A percentile compares a stretch with the other conserved stretches of the same genome.
Conservation (phyloP, 2,888 invertebrate genomes). For the Drosophila longiperda region DNA sequence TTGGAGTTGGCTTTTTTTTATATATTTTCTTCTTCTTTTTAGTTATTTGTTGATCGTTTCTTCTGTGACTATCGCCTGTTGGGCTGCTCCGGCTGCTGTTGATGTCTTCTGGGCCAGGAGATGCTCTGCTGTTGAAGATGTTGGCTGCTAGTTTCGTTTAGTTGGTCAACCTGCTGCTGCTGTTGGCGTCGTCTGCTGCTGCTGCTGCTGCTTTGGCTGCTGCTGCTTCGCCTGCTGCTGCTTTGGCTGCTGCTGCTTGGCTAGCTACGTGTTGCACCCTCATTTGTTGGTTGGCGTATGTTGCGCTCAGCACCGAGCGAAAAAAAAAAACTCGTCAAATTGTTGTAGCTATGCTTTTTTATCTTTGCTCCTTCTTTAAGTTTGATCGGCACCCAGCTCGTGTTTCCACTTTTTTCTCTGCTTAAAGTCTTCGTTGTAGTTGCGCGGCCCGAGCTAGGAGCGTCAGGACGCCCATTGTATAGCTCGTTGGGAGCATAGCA, state of each 20-base stretch:
- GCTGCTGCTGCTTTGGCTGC: slow-evolving; percentile 17
- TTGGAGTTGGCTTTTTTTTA: slow-evolving; percentile 48
- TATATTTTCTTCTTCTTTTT: slow-evolving; percentile 20
- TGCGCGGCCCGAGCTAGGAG: slow-evolving; percentile 36
- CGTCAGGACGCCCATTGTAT: slow-evolving; percentile 62
- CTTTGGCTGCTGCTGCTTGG: slow-evolving; percentile 16
- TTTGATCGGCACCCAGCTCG: slow-evolving; percentile 7
- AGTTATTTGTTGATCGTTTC: background rate
- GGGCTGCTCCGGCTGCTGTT: slow-evolving; percentile 15
- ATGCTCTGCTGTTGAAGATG: slow-evolving; percentile 38
- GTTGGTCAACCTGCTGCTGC: slow-evolving; percentile 52
- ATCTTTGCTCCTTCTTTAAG: background rate
- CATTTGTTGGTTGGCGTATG: slow-evolving; percentile 37
- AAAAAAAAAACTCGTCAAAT: slow-evolving; percentile 4
- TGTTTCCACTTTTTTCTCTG: slow-evolving; percentile 7
- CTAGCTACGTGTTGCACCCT: slow-evolving; percentile 53
- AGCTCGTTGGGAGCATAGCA: slow-evolving; percentile 44
- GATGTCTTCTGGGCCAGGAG: slow-evolving; percentile 22
- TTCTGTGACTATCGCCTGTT: background rate
- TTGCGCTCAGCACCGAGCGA: slow-evolving; percentile 23
- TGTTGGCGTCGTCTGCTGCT: slow-evolving; percentile 13
- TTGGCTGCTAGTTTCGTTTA: slow-evolving; percentile 37
- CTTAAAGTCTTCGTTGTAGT: slow-evolving; percentile 20
- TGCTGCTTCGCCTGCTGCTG: slow-evolving; percentile 12
- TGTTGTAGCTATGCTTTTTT: slow-evolving; percentile 7